A percentile compares a stretch with the other conserved stretches of the same genome.
phyloP scores from a whole-genome alignment of 2,888 invertebrate genomes.

The Dasypogon diadema region DNA sequence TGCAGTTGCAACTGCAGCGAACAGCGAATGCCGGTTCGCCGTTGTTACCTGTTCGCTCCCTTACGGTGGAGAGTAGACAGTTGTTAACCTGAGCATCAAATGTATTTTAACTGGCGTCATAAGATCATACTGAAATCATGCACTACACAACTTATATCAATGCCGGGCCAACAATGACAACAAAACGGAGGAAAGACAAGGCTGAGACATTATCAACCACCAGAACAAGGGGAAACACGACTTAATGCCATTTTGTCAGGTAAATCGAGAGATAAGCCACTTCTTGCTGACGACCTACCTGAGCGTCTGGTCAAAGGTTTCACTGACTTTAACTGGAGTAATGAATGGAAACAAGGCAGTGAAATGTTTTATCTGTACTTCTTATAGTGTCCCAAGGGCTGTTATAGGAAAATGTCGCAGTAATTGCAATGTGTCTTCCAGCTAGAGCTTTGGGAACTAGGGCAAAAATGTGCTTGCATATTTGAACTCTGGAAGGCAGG shows the following conservation, averaged over 20 bases:
- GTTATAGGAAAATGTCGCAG: neutral
- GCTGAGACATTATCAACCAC: constrained; percentile 58
- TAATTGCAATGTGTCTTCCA: constrained; percentile 5
- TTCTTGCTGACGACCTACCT: constrained; percentile 57
- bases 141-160: constrained; percentile 51
- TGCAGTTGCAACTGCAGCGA: constrained; percentile 7
- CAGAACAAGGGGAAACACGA: constrained; percentile 59
- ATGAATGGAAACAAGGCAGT: neutral
- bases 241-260: constrained; percentile 60
- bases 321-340: constrained; percentile 27
- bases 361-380: neutral
- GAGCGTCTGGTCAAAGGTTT: constrained; percentile 55
- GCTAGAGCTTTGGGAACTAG: constrained; percentile 10
- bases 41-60: neutral
- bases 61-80: constrained; percentile 13
- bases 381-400: constrained; percentile 4
- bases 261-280: constrained; percentile 58
- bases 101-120: constrained; percentile 38
- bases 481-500: neutral
- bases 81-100: constrained; percentile 45
- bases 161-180: constrained; percentile 43
- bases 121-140: constrained; percentile 41
- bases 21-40: neutral
- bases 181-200: constrained; percentile 47
- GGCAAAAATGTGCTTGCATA: neutral